Evolutionary conservation across 2,888 invertebrate species (phyloP).

Genomic region (Lampropteryx suffumata): DNA sequence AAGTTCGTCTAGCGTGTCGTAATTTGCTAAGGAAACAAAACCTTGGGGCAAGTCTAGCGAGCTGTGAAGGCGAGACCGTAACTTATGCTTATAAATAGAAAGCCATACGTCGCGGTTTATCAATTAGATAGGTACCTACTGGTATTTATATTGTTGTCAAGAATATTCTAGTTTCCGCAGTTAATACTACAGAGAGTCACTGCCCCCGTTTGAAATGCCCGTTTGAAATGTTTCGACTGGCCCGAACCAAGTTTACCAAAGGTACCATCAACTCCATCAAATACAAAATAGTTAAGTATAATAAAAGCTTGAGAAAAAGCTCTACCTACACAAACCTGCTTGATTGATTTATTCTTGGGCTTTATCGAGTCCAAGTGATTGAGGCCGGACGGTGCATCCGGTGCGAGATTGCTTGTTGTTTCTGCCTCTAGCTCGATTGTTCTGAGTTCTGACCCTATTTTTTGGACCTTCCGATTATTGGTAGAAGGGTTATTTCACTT

Average conservation of each 20-base stretch:
- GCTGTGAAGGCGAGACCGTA: constrained; percentile 38
- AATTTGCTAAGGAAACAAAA: constrained; percentile 47
- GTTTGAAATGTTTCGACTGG: too few relatives aligned
- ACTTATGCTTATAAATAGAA: constrained; percentile 48
- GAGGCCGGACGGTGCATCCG: constrained; percentile 18
- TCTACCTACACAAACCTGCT: not conserved
- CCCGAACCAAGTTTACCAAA: too few relatives aligned
- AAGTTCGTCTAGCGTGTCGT: constrained; percentile 26
- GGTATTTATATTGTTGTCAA: constrained; percentile 42
- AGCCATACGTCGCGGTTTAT: constrained; percentile 43
- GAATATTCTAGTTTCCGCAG: constrained; percentile 12
- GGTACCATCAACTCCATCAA: too few relatives aligned
- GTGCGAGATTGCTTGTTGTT: constrained; percentile 12
- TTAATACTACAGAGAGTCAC: not conserved
- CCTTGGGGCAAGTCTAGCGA: constrained; percentile 33
- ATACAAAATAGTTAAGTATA: too few relatives aligned
- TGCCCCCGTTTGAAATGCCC: too few relatives aligned
- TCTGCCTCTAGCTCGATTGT: not conserved
- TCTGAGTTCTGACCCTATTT: too few relatives aligned
- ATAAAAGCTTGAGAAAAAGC: constrained; percentile 7
- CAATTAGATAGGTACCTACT: constrained; percentile 31
- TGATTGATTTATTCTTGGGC: constrained; percentile 11
- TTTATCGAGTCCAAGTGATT: constrained; percentile 20
- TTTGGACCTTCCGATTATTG: too few relatives aligned
- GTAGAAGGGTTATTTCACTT: too few relatives aligned